A percentile compares a stretch with the other conserved stretches of the same genome.
Evolutionary conservation across 2,888 invertebrate genomes (phyloP).

Genomic region (Dexiosoma caninum): DNA sequence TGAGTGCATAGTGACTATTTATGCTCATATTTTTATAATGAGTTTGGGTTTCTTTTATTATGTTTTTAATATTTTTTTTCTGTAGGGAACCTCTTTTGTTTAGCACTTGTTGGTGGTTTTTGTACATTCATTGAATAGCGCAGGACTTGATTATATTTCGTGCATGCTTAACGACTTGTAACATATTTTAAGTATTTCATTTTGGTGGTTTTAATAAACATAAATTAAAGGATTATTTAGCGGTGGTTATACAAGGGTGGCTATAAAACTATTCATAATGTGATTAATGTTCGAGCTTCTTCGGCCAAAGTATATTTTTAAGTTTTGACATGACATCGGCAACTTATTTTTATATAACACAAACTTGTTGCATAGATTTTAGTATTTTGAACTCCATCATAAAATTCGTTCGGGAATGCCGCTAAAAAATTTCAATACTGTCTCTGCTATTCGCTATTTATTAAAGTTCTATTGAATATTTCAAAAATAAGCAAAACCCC

Average conservation of each 20-base stretch:
- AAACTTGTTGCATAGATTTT: too few relatives aligned
- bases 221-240: not conserved
- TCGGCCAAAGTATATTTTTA: too few relatives aligned
- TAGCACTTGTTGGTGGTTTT: conserved; percentile 58
- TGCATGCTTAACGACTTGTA: conserved; percentile 7
- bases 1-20: conserved; percentile 51
- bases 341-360: too few relatives aligned
- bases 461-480: not conserved
- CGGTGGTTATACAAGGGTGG: not conserved
- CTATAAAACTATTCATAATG: not conserved
- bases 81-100: conserved; percentile 15
- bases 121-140: not conserved
- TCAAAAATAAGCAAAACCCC: not conserved
- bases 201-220: not conserved
- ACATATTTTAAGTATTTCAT: conserved; percentile 1
- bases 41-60: conserved; percentile 52
- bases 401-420: too few relatives aligned
- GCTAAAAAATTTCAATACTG: too few relatives aligned
- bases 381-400: too few relatives aligned
- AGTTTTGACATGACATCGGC: too few relatives aligned
- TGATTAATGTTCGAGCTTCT: too few relatives aligned
- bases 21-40: conserved; percentile 54
- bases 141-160: not conserved
- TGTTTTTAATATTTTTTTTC: not conserved
- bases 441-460: too few relatives aligned